These are phyloP conservation scores for Xestia sexstrigata DNA, from an alignment of 2,888 invertebrate species.

Conservation along the genomic window DNA sequence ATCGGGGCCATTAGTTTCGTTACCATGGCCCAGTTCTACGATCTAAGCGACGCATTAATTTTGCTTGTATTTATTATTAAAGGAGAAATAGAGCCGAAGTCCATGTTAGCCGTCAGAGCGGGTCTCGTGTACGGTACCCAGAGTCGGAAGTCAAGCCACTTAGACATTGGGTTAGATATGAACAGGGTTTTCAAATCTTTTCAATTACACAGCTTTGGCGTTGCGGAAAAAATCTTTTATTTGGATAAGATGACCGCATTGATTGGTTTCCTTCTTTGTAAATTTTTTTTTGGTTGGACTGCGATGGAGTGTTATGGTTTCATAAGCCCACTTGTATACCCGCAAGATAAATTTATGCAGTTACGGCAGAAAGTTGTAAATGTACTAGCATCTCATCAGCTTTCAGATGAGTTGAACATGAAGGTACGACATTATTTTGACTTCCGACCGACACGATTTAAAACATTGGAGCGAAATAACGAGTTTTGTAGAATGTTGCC, in stretches of 20 bases:
- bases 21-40: conserved; percentile 41
- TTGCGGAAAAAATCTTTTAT: conserved; percentile 29
- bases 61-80: conserved; percentile 17
- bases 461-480: conserved; percentile 31
- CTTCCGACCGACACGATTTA: conserved; percentile 33
- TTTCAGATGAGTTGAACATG: conserved; percentile 42
- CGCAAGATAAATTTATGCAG: conserved; percentile 36
- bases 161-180: conserved; percentile 57
- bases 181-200: conserved; percentile 68
- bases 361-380: conserved; percentile 19
- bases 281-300: conserved; percentile 70
- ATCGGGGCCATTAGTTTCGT: conserved; percentile 17
- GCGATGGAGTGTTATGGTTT: conserved; percentile 67
- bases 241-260: conserved; percentile 67
- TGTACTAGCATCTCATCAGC: conserved; percentile 23
- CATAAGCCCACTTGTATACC: conserved; percentile 48
- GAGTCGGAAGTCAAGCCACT: background rate
- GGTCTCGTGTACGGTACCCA: background rate
- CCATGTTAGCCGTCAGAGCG: conserved; percentile 16
- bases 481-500: conserved; percentile 51
- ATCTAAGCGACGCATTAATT: conserved; percentile 33
- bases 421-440: conserved; percentile 51
- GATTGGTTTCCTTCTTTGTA: conserved; percentile 63
- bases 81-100: conserved; percentile 4
- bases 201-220: conserved; percentile 67